Evolutionary conservation across 2,113 vertebrate genomes (phyloP), one percentile per base, ranked within the genome.

Genomic region (Saguinus imperator): DNA sequence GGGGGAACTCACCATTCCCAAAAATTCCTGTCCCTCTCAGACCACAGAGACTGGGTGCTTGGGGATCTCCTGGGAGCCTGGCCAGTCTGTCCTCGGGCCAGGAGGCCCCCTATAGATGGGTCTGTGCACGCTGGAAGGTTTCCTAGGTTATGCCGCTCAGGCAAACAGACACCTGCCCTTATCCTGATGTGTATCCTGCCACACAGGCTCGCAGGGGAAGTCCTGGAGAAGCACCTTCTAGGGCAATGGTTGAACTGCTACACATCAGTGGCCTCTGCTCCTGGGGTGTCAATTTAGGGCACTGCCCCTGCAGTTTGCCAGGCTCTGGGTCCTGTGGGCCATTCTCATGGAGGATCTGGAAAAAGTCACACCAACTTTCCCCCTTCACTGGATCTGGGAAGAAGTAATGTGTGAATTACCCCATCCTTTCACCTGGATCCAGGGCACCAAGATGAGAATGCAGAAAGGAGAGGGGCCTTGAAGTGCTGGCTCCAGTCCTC

Each of bases 381-480:
- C 72, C 43, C 40, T 10, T 58, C 35, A 0, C 73, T 21, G 35
- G 23, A 21, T 12, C 84, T 50, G 35, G 58, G 10, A 73, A 66
- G 81, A 72, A 21, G 48, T 32, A 40, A 18, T 1, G 8, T 48
- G 32, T 18, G 57, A 48, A 9, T 37, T 1, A 0, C 32, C 12
- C 1, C 16, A n/a, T 21, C 50, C 11, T 58, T 72, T 9, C 25
- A 37, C 25, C 52, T 4, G 2, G 20, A 8, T 35, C 57, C 68
- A 8, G 45, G 23, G 29, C n/a, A 43, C 57, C 45, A 68, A 70
- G 84, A 40, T 48, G 25, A 37, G 3, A 2, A 25, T 0, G 4
- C 45, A 21, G 9, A 3, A 27, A 61, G 40, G 18, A 75, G 23
- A 2, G 0, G 1, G 45, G 12, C 13, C 10, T 29, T 27, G 1